Evolutionary conservation across 2,888 invertebrate genomes (phyloP), one percentile per base, ranked within the genome.

Genomic region (Dicycla oo): DNA sequence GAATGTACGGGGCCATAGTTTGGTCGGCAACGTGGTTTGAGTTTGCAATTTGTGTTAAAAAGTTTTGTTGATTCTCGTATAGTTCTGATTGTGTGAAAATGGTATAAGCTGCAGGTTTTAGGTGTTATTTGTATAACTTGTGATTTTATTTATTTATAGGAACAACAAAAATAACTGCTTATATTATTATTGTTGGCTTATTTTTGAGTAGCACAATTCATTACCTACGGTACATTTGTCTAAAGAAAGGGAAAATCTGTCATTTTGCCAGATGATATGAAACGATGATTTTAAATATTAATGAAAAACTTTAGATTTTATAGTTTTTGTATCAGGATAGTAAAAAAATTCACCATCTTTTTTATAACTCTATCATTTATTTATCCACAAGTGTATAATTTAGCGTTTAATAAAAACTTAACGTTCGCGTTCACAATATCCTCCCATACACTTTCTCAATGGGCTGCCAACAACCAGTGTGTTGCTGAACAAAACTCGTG

Each of bases 401-500:
- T 20, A 13, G 45, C 13, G 20, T 45, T 30, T 3, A 30, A n/a
- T 30, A 30, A 51, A 62, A 34, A 10, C 18, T 13, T 8, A 5
- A 38, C 81, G 73, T 74, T 58, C 57, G 54, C 49, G 40, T 15
- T 20, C 43, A n/a, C 58, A 63, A 65, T 78, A 62, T 73, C 2
- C 0, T 0, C 0, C 2, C 56, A 75, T 86, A 83, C 91, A 60
- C 76, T 90, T 84, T 70, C 63, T 73, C 75, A 72, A 73, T 80
- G 78, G 85, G 87, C 85, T 87, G 86, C 83, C 89, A 88, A 90
- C 90, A 91, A 89, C 89, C 87, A 91, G 90, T 87, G 82, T 89
- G 90, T 91, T 88, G 84, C 85, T 80, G 86, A 86, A 85, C 89
- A 89, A 89, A 89, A 88, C 89, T 89, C 87, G 88, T 89, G 90